Base-by-base conservation (phyloP, 2,888 invertebrate species). In the Troides helena region DNA sequence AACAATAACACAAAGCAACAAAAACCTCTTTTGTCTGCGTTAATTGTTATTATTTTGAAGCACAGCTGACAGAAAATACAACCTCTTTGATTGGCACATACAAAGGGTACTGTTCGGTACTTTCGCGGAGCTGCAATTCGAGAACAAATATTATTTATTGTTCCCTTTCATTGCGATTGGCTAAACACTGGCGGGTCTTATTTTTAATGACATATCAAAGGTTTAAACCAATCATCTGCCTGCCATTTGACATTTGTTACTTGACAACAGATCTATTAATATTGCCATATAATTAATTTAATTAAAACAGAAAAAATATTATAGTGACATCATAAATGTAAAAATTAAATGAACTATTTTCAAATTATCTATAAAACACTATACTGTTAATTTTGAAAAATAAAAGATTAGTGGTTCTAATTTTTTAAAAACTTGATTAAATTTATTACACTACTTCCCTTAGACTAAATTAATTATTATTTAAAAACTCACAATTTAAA, bases 21-120 rank as follows among this genome's bases (percentile, higher is more conserved):
- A 56, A 56, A 65, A 30, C 60, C 61, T 43, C 30, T 68, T 65
- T 61, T 60, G 60, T 56, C 50, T 43, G n/a, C 36, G 25, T 67
- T 67, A 63, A 64, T 65, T 70, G 67, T 70, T 70, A 60, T 70
- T 70, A 67, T 70, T 70, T 70, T 70, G 67, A 64, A 64, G 59
- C 64, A 65, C 64, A 70, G 67, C 70, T 65, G 70, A 70, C 53
- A 60, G 66, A 6, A 30, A 39, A 61, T 23, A 39, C 67, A n/a
- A 53, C 59, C 60, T 67, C n/a, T 64, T 3, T 64, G 70, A 70
- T 67, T 67, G 70, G 67, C 67, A 67, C 43, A 65, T 61, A 64
- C 57, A 64, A 67, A 39, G 61, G 39, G 46, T 53, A 67, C 62
- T 70, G 59, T 30, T 30, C 30, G 30, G 30, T 30, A 30, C 30